Evolutionary conservation across 2,888 invertebrate genomes (phyloP).

Genomic region (Allolobophora icterica): DNA sequence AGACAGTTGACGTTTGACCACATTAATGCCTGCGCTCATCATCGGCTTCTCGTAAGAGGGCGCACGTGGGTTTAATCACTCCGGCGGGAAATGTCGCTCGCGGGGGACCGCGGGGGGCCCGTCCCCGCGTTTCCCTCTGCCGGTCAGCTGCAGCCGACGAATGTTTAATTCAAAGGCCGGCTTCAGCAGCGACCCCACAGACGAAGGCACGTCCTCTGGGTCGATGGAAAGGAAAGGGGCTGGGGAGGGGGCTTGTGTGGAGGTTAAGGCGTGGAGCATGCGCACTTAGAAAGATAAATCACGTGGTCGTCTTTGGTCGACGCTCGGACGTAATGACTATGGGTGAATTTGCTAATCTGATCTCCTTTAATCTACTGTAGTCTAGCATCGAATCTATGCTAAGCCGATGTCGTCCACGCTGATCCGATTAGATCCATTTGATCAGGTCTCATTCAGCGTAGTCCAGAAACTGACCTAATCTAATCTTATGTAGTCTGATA

Average conservation of each 20-base stretch:
- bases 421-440: background rate
- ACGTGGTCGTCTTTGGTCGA: background rate
- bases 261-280: background rate
- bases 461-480: no score
- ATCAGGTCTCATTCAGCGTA: background rate
- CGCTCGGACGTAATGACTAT: background rate
- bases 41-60: background rate
- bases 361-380: background rate
- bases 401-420: background rate
- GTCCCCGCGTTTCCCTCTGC: background rate
- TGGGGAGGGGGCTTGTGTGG: background rate
- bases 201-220: background rate
- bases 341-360: background rate
- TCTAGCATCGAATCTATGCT: no score
- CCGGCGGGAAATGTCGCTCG: background rate
- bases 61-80: constrained; percentile 11
- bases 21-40: constrained; percentile 10
- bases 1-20: background rate
- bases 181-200: background rate
- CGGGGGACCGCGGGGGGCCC: background rate
- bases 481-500: no score
- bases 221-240: background rate
- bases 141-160: background rate
- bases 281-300: constrained; percentile 8
- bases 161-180: constrained; percentile 17